phyloP scores from a whole-genome alignment of 2,113 vertebrate species.

The Nanorana parkeri region DNA sequence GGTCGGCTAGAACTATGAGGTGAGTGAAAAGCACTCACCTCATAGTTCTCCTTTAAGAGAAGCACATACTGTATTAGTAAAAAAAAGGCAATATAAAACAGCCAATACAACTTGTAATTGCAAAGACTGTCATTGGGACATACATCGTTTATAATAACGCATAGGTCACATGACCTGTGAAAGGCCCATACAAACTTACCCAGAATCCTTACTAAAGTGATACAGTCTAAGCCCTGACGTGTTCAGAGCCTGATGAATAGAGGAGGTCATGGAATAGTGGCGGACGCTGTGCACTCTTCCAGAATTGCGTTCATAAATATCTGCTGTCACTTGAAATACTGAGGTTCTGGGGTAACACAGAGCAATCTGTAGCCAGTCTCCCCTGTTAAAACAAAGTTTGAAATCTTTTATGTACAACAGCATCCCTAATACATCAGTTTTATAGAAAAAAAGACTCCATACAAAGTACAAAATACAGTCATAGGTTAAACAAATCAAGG shows the following conservation, averaged over 20 bases:
- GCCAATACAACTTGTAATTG: conserved; percentile 7
- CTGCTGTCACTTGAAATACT: conserved; percentile 59
- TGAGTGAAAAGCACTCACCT: too few species aligned
- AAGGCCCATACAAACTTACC: conserved; percentile 58
- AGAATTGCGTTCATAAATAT: conserved; percentile 59
- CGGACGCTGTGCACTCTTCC: conserved; percentile 60
- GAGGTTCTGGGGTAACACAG: conserved; percentile 63
- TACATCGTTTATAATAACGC: background rate
- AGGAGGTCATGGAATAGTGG: conserved; percentile 14
- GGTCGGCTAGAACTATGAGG: too few species aligned
- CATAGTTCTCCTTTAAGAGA: too few species aligned
- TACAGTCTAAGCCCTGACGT: conserved; percentile 19
- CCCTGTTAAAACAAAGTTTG: conserved; percentile 5
- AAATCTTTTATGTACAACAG: too few species aligned
- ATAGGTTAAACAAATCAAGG: too few species aligned
- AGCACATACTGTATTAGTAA: background rate
- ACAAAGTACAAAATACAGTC: too few species aligned
- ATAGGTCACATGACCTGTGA: background rate
- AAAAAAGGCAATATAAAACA: background rate
- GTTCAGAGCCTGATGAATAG: background rate
- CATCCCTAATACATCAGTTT: too few species aligned
- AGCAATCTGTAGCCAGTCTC: conserved; percentile 61
- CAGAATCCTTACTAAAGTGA: conserved; percentile 2
- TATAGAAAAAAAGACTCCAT: too few species aligned
- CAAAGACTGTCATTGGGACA: background rate